Evolutionary conservation across 2,888 invertebrate genomes (phyloP), one percentile per base, ranked within the genome.

Genomic region (Caenorhabditis sp.): DNA sequence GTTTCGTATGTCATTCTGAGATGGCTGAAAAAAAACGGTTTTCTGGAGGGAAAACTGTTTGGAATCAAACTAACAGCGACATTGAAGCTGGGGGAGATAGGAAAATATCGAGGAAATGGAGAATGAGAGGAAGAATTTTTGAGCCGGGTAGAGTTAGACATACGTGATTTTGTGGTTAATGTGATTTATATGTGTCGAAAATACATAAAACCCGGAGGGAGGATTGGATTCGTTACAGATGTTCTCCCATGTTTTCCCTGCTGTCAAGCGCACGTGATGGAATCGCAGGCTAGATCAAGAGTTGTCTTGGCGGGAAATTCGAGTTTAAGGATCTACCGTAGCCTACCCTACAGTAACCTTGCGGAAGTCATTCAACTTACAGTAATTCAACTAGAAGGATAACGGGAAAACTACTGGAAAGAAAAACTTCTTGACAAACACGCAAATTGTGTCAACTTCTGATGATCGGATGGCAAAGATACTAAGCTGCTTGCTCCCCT

Each of bases 1-100:
- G 85, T 87, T 84, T 90, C 90, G 86, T 87, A 89, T 47, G 89
- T 86, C 90, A 90, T 90, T 59, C 84, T 81, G 51, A 79, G 49
- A 64, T 74, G 68, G 41, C 83, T 83, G 58, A 56, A 82, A 77
- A 22, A 12, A 28, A 47, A 28, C n/a, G 24, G 31, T 28, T 28
- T 54, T 41, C 14, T 7, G 12, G 5, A 12, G 22, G n/a, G 4
- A 2, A 44, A 58, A 7, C 16, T 24, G 51, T 22, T 35, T 26
- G 19, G 31, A 64, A 28, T 7, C 31, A 49, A 24, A 68, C 70
- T 72, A 64, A 77, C 77, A 77, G 63, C 3, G 79, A 79, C 70
- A 79, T 79, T 22, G n/a, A n/a, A n/a, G n/a, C n/a, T 12, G 35
- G 12, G 54, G 16, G 22, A 19, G 47, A n/a, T 7, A 8, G 26